Percentiles rank a stretch among this genome's conserved stretches.
phyloP scores from a whole-genome alignment of 64 coral and sea anemone species.

The Stichodactyla mertensii region DNA sequence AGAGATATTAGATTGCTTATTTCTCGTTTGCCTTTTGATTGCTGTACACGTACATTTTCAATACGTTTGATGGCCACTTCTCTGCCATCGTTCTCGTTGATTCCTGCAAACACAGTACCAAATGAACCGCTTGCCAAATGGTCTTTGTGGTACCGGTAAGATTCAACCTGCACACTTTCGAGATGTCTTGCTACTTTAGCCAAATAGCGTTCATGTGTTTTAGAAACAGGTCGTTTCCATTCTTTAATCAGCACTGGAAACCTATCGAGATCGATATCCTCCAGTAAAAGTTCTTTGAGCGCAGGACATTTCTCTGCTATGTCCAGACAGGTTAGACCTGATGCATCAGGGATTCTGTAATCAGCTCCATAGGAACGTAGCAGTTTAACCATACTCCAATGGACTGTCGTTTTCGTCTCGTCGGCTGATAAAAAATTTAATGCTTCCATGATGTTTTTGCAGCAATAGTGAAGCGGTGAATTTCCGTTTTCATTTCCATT shows the following conservation, averaged over 20 bases:
- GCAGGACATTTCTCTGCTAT: neutral
- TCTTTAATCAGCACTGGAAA: constrained; percentile 12
- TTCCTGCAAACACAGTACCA: constrained; percentile 33
- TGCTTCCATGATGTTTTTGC: no score
- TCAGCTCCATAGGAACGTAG: no score
- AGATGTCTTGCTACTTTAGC: constrained; percentile 18
- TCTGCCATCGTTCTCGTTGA: constrained; percentile 4
- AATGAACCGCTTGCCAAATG: constrained; percentile 26
- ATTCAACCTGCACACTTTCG: constrained; percentile 3
- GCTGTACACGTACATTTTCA: neutral
- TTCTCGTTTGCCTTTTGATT: neutral
- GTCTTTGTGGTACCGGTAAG: constrained; percentile 34
- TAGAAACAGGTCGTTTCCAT: constrained; percentile 23
- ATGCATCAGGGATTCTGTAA: no score
- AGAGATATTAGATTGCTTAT: no score
- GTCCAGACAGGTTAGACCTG: no score
- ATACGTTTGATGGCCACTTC: constrained; percentile 58
- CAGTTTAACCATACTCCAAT: no score
- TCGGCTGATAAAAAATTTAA: no score
- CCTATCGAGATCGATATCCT: neutral
- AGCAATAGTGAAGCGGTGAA: no score
- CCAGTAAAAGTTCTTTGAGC: neutral
- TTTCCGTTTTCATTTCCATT: no score
- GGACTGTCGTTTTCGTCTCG: no score
- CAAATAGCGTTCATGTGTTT: constrained; percentile 5